Evolutionary conservation across 2,113 vertebrate genomes (phyloP), one percentile per base, ranked within the genome.

Genomic region (Sylvilagus bachmani): DNA sequence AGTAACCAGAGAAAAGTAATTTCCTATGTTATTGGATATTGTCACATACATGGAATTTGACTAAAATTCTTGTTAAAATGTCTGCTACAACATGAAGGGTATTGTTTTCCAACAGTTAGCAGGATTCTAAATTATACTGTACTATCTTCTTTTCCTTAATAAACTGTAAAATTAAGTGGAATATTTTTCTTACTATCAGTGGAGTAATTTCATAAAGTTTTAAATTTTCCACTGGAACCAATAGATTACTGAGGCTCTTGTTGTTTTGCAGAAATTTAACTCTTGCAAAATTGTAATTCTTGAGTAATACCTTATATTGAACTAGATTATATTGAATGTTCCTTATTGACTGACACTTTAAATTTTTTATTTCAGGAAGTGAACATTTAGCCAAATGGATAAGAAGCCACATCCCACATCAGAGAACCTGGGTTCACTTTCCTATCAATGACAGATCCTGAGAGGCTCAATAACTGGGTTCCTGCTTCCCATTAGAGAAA

Each of bases 71-170:
- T 70, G 74, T 77, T 84, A 36, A 93, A 89, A 64, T n/a, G 22
- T 16, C 33, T 66, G 1, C 62, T 69, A 74, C 10, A 77, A 10
- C 36, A 64, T 86, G 3, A 79, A 69, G 29, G 29, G 21, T 58
- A 3, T 49, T 61, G 29, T 36, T 49, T 25, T 93, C 44, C 8
- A 55, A 51, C 12, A 88, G 33, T 75, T 78, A 19, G 7, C 70
- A 4, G 44, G 62, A 13, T 13, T 61, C 8, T 1, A 19, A 77
- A 70, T 51, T 66, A 91, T 13, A 21, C 33, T 74, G 9, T 3
- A 61, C 11, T 81, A 66, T 94, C 91, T 85, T 86, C n/a, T 80
- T 85, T 74, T 55, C 22, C 13, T 79, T 77, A 8, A 62, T 95
- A 86, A 86, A 3, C 66, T 70, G 4, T 86, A 22, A 77, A 92